Percentiles rank a stretch among this genome's conserved stretches.
phyloP scores from a whole-genome alignment of 2,797 vertebrate genomes.

The Enoplosus armatus region DNA sequence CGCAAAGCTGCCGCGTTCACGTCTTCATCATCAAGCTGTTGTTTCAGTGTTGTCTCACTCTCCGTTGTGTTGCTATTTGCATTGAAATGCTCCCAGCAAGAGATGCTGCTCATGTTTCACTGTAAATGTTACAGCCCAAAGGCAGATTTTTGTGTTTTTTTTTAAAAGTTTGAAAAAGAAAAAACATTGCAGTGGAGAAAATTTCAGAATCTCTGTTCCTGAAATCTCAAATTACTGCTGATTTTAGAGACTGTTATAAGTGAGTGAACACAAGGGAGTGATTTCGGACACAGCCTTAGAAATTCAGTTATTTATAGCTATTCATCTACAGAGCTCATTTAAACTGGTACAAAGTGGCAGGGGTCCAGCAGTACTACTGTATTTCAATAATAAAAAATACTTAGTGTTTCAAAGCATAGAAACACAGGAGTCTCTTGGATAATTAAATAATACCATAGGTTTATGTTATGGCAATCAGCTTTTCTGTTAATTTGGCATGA shows the following conservation, averaged over 20 bases:
- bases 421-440: background rate
- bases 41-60: constrained; percentile 7
- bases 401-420: background rate
- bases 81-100: background rate
- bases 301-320: background rate
- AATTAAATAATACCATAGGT: background rate
- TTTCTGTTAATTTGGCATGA: background rate
- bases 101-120: background rate
- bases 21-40: constrained; percentile 45
- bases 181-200: background rate
- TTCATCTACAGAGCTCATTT: background rate
- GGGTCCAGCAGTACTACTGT: background rate
- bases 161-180: background rate
- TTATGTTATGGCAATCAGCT: background rate
- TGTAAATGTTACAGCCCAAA: background rate
- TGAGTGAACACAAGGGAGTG: background rate
- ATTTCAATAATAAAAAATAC: background rate
- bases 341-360: background rate
- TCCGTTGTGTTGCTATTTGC: constrained; percentile 34
- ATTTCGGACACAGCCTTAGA: background rate
- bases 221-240: background rate
- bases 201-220: background rate
- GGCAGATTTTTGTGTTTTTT: background rate
- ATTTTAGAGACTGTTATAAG: background rate
- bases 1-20: constrained; percentile 21